Base-by-base conservation (phyloP, 1,140 invertebrate species). In the Hyposmocoma kahamanoa region DNA sequence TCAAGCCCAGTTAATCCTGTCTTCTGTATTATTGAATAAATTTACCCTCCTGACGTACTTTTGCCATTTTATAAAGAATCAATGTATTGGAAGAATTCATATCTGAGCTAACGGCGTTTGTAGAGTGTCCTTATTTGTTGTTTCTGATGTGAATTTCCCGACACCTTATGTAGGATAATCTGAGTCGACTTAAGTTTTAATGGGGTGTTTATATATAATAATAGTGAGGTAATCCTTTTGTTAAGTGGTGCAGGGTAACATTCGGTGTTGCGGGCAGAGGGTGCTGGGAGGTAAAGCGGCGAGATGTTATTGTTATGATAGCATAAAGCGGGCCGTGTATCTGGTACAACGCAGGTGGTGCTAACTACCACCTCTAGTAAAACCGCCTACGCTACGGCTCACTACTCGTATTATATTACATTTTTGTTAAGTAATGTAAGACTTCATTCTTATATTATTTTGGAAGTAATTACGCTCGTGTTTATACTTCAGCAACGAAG, bases 11-110 rank as follows among this genome's bases (percentile, higher is more conserved):
- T 71, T 77, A 74, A 77, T 75, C 72, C 62, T 65, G 66, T 73
- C 67, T 73, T 67, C 65, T 67, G 56, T 70, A 59, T 76, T 74
- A 77, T 77, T 71, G 66, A 77, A 80, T 80, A 75, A 71, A 76
- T 71, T 74, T 72, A 66, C 59, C 53, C 56, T 61, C 51, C 46
- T 62, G 55, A 55, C 57, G 54, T 67, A 62, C 62, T 67, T 59
- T 61, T 66, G 52, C 56, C 57, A 61, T 68, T 74, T 72, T 59
- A 60, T 67, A 62, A 46, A 44, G 60, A 59, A 42, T 58, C 52
- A 70, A 67, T 67, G 67, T 72, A 64, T 64, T 62, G 72, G 68
- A 75, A 72, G 63, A 67, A 69, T 49, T 58, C 53, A 44, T 49
- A 51, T 42, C 32, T 39, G 42, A 24, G 42, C 19, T 46, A 26